phyloP scores from a whole-genome alignment of 2,113 vertebrate genomes.

The Trichomycterus rosablanca region DNA sequence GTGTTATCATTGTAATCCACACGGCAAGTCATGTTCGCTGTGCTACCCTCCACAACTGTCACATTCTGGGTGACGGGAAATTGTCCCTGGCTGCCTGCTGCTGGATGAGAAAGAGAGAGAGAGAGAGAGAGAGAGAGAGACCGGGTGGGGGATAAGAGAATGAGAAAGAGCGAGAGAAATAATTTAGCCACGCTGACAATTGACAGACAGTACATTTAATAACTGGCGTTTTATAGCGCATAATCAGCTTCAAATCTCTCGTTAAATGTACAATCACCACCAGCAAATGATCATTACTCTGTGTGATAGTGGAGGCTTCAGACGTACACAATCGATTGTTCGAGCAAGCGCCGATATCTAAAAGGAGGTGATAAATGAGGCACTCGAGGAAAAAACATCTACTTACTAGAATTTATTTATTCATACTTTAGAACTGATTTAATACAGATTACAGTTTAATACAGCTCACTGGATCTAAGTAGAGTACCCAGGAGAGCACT shows the following conservation, averaged over 20 bases:
- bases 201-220: slow-evolving; percentile 11
- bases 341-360: neutral
- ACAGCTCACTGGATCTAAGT: too few relatives aligned
- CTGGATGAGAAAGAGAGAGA: slow-evolving; percentile 5
- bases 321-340: neutral
- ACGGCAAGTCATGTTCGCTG: slow-evolving; percentile 94
- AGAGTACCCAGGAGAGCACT: too few relatives aligned
- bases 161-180: neutral
- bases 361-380: neutral
- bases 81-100: slow-evolving; percentile 85
- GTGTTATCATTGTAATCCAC: slow-evolving; percentile 99
- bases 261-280: slow-evolving; percentile 4
- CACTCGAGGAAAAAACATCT: neutral
- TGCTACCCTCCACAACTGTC: slow-evolving; percentile 91
- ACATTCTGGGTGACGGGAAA: slow-evolving; percentile 94
- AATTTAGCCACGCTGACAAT: neutral
- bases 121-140: slow-evolving; percentile 5
- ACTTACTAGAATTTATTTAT: too few relatives aligned
- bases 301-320: neutral
- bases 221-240: neutral
- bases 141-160: neutral
- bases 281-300: neutral
- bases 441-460: too few relatives aligned
- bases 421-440: neutral
- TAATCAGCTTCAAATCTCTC: neutral